Evolutionary conservation across 1,140 invertebrate species (phyloP), one percentile per base, ranked within the genome.

Genomic region (Saccostrea cuccullata): DNA sequence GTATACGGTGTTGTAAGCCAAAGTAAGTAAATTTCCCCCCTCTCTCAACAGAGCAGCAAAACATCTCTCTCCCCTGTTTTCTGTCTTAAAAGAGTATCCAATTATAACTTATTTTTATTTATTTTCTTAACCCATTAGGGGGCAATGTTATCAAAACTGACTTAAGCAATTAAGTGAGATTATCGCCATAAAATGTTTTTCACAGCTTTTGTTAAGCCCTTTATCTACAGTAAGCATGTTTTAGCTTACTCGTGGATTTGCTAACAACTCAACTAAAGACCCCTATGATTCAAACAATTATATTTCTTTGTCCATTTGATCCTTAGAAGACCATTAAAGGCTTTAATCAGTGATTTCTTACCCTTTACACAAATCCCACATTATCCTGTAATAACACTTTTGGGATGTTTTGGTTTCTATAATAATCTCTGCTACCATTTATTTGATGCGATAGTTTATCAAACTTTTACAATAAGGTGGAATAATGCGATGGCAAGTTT

Each of bases 321-420:
- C 70, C 70, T 30, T 77, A 8, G 30, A 30, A 77, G 23, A 77
- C 70, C 70, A 77, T 77, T 77, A 77, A 77, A 11, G 30, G 26
- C 26, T 77, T 77, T 77, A 77, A 30, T 26, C 23, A 77, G 23
- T 77, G 70, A 77, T 77, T 36, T 77, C 70, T 67, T 67, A 67
- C 23, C 23, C 60, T 23, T 20, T 23, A 67, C 20, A 77, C 30
- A 77, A 77, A 77, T 77, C 70, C 70, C 26, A 9, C 26, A 30
- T 77, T 15, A 30, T 13, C 70, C 70, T 4, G 13, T 15, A 77
- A 26, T 77, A 30, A 30, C 11, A 77, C 70, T 77, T 77, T 36
- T 15, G 26, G 30, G 23, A 77, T 77, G 26, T 30, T 30, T 77
- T 15, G 30, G 70, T 77, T 77, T 77, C 70, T 77, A 77, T 77